Base-by-base conservation (phyloP, 1,140 invertebrate genomes). In the Atta texana region DNA sequence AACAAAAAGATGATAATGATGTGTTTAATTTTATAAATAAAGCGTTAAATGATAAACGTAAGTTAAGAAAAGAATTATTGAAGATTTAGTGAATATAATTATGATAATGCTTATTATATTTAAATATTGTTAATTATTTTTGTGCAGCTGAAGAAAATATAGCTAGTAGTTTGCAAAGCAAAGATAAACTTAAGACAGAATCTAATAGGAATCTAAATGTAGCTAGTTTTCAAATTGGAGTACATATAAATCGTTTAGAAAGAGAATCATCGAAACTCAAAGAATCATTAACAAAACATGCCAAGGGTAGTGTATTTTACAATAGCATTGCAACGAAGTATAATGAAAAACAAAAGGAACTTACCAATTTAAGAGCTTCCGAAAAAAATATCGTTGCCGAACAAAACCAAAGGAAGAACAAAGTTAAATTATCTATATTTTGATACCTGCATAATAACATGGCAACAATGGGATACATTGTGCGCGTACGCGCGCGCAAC, bases 1-100 rank as follows among this genome's bases (percentile, higher is more conserved):
- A 96, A 61, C 94, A 96, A 81, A 95, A 94, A 10, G 95, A 96
- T 86, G 94, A 95, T 88, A 95, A 95, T 72, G 96, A 97, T 94
- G 96, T 98, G 14, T 98, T 98, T 94, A 97, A 97, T 92, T 98
- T 98, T 92, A 96, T 98, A 14, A 98, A 98, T 92, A 96, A 95
- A 55, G 97, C 96, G 72, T 93, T 98, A 57, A 93, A 93, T 57
- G 92, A 91, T 92, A 96, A 93, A 94, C 93, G 95, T 95, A 94
- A 93, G 91, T 88, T 63, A 59, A 85, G 77, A n/a, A 85, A 28
- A 28, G 66, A 4, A 12, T 34, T 24, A 24, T 24, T 24, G 24
- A 69, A 18, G 1, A 28, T 51, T 34, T 69, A 59, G 28, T 64
- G n/a, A 64, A 21, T 64, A 34, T 69, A 5, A 80, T 53, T 16